Evolutionary conservation across 1,140 invertebrate species (phyloP).

Genomic region (Physella acuta): DNA sequence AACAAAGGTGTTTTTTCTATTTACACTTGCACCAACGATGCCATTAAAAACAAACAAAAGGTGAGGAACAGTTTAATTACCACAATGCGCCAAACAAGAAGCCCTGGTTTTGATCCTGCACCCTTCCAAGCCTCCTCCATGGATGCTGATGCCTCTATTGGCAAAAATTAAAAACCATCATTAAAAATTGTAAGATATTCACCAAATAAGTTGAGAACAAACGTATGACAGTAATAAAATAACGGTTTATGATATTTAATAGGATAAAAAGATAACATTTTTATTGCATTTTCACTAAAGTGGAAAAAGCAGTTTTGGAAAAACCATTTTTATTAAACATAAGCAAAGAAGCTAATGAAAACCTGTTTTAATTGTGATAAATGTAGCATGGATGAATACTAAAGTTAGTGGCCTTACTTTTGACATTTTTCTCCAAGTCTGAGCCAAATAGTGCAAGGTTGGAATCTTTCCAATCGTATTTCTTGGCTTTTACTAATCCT

Average conservation of each 20-base stretch:
- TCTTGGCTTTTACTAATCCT: conserved; percentile 50
- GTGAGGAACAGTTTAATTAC: conserved; percentile 26
- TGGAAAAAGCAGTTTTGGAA: no score
- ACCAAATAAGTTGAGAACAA: no score
- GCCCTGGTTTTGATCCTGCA: conserved; percentile 54
- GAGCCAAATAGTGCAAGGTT: conserved; percentile 56
- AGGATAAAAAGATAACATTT: no score
- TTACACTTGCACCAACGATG: neutral
- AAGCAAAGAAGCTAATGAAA: no score
- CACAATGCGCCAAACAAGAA: conserved; percentile 63
- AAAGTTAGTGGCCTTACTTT: no score
- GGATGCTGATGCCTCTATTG: conserved; percentile 44
- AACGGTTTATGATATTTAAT: no score
- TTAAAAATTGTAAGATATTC: no score
- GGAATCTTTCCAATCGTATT: conserved; percentile 58
- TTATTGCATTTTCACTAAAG: no score
- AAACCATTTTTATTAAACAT: no score
- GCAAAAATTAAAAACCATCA: neutral
- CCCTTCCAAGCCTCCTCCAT: conserved; percentile 45
- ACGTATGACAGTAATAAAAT: no score
- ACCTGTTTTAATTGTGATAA: no score
- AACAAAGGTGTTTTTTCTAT: neutral
- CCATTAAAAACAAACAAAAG: neutral
- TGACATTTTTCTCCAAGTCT: conserved; percentile 49
- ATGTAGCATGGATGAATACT: no score